Evolutionary conservation across 1,140 invertebrate genomes (phyloP).

Genomic region (Neodiprion lecontei): DNA sequence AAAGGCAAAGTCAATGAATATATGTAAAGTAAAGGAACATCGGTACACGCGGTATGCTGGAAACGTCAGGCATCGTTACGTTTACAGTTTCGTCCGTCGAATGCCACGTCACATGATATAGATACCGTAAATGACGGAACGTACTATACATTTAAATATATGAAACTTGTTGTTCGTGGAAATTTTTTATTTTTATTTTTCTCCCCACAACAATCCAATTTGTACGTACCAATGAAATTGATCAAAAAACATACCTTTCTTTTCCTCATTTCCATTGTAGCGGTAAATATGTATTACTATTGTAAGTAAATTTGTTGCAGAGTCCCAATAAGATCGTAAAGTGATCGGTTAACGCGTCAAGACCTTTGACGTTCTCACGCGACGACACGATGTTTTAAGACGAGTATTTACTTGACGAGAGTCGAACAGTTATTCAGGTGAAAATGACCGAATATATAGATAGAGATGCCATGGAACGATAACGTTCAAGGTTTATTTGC

Average conservation of each 20-base stretch:
- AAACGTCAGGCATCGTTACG: not conserved
- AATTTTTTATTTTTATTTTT: not conserved
- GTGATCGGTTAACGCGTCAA: too few species aligned
- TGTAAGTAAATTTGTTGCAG: too few species aligned
- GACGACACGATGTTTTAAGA: not conserved
- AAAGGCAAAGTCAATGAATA: not conserved
- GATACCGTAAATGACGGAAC: not conserved
- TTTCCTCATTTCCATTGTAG: conserved; percentile 1
- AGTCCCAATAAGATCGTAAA: too few species aligned
- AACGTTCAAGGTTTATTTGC: conserved; percentile 8
- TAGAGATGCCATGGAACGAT: not conserved
- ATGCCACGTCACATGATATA: not conserved
- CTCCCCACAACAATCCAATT: too few species aligned
- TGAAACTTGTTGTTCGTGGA: not conserved
- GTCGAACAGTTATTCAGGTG: not conserved
- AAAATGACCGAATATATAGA: not conserved
- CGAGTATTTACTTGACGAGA: not conserved
- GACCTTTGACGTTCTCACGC: not conserved
- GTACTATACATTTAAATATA: not conserved
- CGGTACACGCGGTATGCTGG: not conserved
- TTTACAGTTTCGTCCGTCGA: not conserved
- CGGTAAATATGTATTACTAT: not conserved
- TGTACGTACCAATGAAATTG: not conserved
- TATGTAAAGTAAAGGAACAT: not conserved
- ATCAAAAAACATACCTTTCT: conserved; percentile 1